phyloP scores from a whole-genome alignment of 2,113 vertebrate species.

The Heterotilapia buettikoferi region DNA sequence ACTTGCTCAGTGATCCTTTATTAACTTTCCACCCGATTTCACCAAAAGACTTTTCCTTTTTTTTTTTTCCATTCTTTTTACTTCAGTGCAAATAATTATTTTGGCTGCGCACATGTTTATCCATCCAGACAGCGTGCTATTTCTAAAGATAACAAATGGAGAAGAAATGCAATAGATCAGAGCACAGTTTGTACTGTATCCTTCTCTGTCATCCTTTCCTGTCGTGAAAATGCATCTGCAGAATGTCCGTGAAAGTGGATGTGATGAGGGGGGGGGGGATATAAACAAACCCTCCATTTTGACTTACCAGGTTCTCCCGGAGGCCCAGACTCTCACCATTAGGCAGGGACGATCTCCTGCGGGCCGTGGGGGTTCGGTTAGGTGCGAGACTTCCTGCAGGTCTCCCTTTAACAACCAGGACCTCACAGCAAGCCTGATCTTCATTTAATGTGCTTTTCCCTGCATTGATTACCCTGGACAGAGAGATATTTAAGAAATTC shows the following conservation, averaged over 20 bases:
- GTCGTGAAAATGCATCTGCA: background rate
- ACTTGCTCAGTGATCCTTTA: background rate
- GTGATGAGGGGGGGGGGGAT: background rate
- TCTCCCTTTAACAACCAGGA: slow-evolving; percentile 85
- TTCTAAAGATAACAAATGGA: background rate
- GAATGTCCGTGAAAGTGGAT: no score
- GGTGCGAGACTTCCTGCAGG: slow-evolving; percentile 72
- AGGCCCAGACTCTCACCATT: slow-evolving; percentile 84
- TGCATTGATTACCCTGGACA: slow-evolving; percentile 91
- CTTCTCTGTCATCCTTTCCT: background rate
- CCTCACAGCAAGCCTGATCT: slow-evolving; percentile 96
- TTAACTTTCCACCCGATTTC: background rate
- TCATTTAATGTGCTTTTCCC: slow-evolving; percentile 96
- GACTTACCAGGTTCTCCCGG: slow-evolving; percentile 79
- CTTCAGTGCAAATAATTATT: background rate
- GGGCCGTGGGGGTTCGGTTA: slow-evolving; percentile 74
- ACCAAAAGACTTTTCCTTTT: background rate
- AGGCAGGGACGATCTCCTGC: slow-evolving; percentile 88
- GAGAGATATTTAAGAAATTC: background rate
- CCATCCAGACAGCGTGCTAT: background rate
- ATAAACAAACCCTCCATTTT: background rate
- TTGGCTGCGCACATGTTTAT: background rate
- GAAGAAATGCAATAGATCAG: background rate
- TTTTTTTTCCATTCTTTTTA: background rate
- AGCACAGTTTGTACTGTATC: background rate